Evolutionary conservation across 2,888 invertebrate genomes (phyloP).

Genomic region (Harpalus rufipes): DNA sequence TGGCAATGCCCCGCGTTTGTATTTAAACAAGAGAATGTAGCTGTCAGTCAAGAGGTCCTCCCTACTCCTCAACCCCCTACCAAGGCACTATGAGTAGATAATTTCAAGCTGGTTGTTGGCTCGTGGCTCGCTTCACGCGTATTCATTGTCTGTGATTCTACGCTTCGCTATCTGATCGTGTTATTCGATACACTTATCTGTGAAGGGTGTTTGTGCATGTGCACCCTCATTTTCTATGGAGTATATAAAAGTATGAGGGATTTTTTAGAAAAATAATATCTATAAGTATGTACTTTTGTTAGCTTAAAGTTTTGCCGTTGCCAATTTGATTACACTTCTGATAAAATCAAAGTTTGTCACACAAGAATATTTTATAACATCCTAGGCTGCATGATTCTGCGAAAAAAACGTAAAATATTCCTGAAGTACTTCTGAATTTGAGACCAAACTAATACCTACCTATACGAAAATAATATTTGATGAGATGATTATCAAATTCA

Average conservation of each 20-base stretch:
- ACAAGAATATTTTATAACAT: no score
- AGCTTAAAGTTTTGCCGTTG: no score
- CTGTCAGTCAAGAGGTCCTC: constrained; percentile 42
- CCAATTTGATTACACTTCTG: no score
- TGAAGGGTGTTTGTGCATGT: neutral
- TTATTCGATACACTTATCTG: constrained; percentile 47
- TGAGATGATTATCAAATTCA: no score
- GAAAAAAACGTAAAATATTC: no score
- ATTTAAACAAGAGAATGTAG: constrained; percentile 53
- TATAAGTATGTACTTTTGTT: neutral
- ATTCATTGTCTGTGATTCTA: constrained; percentile 41
- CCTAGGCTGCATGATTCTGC: no score
- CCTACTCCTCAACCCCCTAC: neutral
- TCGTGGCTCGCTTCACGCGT: constrained; percentile 49
- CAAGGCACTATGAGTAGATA: constrained; percentile 5
- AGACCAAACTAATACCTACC: no score
- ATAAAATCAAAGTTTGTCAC: no score
- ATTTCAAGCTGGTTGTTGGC: constrained; percentile 51
- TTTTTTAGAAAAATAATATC: neutral
- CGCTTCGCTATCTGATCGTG: constrained; percentile 41
- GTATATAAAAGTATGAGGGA: neutral
- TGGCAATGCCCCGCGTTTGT: constrained; percentile 24
- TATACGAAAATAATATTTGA: no score
- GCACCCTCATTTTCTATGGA: constrained; percentile 12
- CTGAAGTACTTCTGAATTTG: no score